These are phyloP conservation scores for Pygocentrus nattereri DNA, from an alignment of 2,797 vertebrate species.

Conservation along the genomic window DNA sequence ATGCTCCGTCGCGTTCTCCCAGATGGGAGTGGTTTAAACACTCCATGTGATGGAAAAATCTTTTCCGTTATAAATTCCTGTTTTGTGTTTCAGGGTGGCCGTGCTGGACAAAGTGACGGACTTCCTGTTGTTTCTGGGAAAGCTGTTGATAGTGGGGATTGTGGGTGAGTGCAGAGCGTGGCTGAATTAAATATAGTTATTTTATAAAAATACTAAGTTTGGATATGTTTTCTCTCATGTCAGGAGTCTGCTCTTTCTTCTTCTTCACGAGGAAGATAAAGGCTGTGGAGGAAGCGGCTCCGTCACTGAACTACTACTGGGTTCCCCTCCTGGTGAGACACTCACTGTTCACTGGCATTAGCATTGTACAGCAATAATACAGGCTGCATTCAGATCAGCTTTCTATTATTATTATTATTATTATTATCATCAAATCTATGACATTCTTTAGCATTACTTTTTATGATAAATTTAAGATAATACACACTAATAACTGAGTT, in stretches of 20 bases:
- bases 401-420: no score
- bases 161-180: slow-evolving; percentile 82
- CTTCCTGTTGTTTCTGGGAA: slow-evolving; percentile 95
- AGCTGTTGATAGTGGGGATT: slow-evolving; percentile 94
- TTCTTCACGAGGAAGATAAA: slow-evolving; percentile 92
- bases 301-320: slow-evolving; percentile 95
- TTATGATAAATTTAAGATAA: no score
- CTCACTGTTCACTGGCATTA: background rate
- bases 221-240: background rate
- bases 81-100: slow-evolving; percentile 81
- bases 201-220: background rate
- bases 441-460: no score
- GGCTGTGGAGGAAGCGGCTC: slow-evolving; percentile 84
- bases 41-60: no score
- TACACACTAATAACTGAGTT: no score
- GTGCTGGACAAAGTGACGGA: slow-evolving; percentile 97
- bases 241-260: slow-evolving; percentile 95
- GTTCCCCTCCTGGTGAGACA: slow-evolving; percentile 89
- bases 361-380: no score
- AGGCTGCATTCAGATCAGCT: no score
- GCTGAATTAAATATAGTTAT: no score
- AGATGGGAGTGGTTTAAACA: no score
- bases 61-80: no score
- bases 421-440: no score
- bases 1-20: no score